Base-by-base conservation (phyloP, 2,113 vertebrate genomes). In the Carlito syrichta region DNA sequence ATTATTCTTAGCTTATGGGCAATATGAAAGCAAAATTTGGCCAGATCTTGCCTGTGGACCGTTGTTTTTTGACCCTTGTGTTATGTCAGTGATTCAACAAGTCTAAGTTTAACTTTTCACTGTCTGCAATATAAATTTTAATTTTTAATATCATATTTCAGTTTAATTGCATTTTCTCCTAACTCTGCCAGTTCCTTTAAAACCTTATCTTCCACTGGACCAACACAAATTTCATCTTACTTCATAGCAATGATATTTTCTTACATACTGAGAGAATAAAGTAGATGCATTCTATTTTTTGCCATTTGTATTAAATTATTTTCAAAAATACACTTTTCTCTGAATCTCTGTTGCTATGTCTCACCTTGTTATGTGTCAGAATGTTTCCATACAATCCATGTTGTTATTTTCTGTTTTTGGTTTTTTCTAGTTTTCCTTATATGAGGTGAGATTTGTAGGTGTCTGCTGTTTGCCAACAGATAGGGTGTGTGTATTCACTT, bases 221-320 rank as follows among this genome's bases (percentile, higher is more conserved):
- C 40, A 6, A 48, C 2, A 10, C 45, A 74, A 74, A 86, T 43
- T 60, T 52, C 38, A 52, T 27, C 20, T 86, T 22, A 52, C 14
- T 56, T 66, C 48, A 68, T 8, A 45, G 22, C 23, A 6, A 20
- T 8, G 0, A 2, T 27, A 25, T 56, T 77, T 94, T 60, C 54
- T 78, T 81, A 30, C 5, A 32, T 23, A n/a, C 74, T 4, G 4
- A 74, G 62, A 91, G 68, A 10, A 45, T 60, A 89, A 63, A 94
- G 73, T 32, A 85, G 66, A 63, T 38, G 30, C n/a, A 9, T n/a
- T 43, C 79, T 58, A 14, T 43, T 13, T 52, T 77, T 90, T 73
- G 82, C 66, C 50, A 52, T 78, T 73, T 85, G 60, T 23, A 45
- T 10, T 71, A 50, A 78, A 79, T 86, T 78, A 71, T 58, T 91